Base-by-base conservation (phyloP, 2,113 vertebrate genomes). In the Danionella cerebrum region DNA sequence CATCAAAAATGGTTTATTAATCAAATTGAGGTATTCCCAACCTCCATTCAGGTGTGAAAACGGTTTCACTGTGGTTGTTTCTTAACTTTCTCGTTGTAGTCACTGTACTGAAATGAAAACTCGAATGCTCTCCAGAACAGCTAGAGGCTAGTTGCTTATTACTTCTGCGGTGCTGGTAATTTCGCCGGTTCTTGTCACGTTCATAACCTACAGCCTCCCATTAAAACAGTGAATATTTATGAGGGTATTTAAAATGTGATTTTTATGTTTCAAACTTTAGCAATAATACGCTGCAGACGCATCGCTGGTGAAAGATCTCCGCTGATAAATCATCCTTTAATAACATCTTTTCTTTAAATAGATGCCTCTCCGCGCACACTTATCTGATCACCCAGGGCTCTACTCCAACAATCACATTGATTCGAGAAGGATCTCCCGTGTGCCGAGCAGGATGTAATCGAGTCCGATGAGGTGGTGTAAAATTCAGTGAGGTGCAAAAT, bases 381-480 rank as follows among this genome's bases (percentile, higher is more conserved):
- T 31, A 47, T 57, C 67, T 47, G 71, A 76, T 75, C 65, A 51
- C 58, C 29, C 65, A n/a, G n/a, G n/a, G n/a, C n/a, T n/a, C n/a
- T n/a, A n/a, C n/a, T n/a, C n/a, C n/a, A n/a, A n/a, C n/a, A n/a
- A n/a, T n/a, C n/a, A n/a, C n/a, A n/a, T n/a, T n/a, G n/a, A n/a
- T n/a, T n/a, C n/a, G n/a, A n/a, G n/a, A n/a, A n/a, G n/a, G n/a
- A n/a, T n/a, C n/a, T n/a, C n/a, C 52, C 67, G 13, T 24, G 65
- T 74, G 71, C 73, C 41, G 71, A 55, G 74, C 67, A 68, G 72
- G 68, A 74, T 73, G 63, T 76, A 78, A 80, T 78, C 74, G 75
- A 66, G 69, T 72, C 58, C 33, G 67, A 66, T 71, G 57, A 36
- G 31, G 47, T 60, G 58, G 67, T 74, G 71, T 42, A 21, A 16